These are phyloP conservation scores for Enteromius mattozi DNA, from an alignment of 2,797 vertebrate genomes.

Conservation along the genomic window DNA sequence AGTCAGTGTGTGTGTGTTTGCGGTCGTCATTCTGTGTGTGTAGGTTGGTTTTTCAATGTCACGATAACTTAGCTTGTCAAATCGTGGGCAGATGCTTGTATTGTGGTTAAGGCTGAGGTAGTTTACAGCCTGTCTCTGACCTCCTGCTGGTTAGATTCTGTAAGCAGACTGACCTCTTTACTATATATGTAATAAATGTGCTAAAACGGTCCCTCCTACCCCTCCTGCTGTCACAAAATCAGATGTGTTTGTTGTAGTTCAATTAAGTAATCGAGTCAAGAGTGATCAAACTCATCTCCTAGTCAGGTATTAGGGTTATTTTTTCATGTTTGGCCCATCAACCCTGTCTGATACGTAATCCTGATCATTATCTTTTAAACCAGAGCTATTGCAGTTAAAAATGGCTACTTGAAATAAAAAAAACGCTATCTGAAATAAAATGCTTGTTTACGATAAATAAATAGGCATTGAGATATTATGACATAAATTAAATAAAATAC, in stretches of 20 bases:
- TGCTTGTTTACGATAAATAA: neutral
- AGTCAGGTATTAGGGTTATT: neutral
- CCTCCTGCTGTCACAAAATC: neutral
- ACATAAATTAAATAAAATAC: neutral
- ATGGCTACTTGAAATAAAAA: neutral
- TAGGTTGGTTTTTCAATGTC: conserved; percentile 42
- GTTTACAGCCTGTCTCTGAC: conserved; percentile 3
- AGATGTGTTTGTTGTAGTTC: neutral
- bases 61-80: conserved; percentile 17
- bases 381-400: neutral
- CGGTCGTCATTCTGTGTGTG: conserved; percentile 3
- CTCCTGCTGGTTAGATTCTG: neutral
- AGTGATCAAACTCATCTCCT: neutral
- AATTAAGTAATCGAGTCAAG: neutral
- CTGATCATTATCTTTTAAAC: neutral
- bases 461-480: neutral
- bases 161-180: conserved; percentile 22
- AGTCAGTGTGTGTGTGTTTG: conserved; percentile 36
- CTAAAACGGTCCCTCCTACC: neutral
- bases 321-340: neutral
- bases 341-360: neutral
- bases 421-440: neutral
- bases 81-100: conserved; percentile 30
- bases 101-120: conserved; percentile 35
- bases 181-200: neutral